Evolutionary conservation across 2,888 invertebrate genomes (phyloP), one percentile per base, ranked within the genome.

Genomic region (Mimachlamys varia): DNA sequence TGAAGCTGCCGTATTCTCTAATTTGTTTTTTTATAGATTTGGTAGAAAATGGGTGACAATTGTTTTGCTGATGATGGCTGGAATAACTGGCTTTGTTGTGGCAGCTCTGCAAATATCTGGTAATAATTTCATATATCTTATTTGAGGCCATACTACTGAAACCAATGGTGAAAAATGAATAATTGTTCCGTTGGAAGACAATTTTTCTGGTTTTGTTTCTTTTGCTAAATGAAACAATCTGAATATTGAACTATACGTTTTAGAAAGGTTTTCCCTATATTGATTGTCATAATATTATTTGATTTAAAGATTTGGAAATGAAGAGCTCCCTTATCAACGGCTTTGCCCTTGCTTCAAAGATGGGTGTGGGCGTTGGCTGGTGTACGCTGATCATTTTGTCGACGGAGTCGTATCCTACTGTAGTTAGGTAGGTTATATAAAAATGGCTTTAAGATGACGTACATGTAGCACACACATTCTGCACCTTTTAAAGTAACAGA

Each of bases 341-440:
- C 0, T 93, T 95, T 88, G 94, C 95, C 15, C 89, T 95, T 89
- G 89, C 93, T 2, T 94, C 95, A 5, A 94, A 94, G 90, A 90
- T 95, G 27, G 93, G 93, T 13, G 92, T 95, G n/a, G 91, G 94
- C 7, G 94, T 92, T 0, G 94, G 93, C 17, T 96, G 96, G 96
- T 94, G 92, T 5, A 93, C 94, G 0, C 92, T 94, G 15, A 94
- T 93, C 53, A 91, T 95, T 13, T 94, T 94, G 87, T 93, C 95
- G 15, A 92, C 94, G 0, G 95, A 95, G 89, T 89, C 93, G 0
- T 96, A 95, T 89, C 95, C 95, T 0, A 95, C 95, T 17, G 95
- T 95, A 7, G 93, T 95, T 62, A 93, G 95, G 95, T 95, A 92
- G 53, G 33, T 33, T 50, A 55, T 4, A n/a, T n/a, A 2, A 33